Conservation (phyloP, 2,888 invertebrate species). For the Oegoconia quadripuncta region DNA sequence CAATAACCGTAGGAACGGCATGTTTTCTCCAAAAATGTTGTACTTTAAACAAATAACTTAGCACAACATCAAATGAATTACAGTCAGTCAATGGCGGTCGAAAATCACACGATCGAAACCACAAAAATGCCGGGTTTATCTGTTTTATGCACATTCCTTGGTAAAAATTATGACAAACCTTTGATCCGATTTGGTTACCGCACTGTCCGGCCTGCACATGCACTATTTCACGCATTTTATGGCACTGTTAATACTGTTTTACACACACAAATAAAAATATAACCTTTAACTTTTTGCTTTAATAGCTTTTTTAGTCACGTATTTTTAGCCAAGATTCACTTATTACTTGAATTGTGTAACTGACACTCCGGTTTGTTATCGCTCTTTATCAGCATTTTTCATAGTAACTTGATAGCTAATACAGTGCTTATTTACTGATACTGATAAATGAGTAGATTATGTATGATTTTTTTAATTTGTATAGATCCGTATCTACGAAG, state of each 20-base stretch:
- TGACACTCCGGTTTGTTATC: background rate
- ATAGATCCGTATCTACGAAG: background rate
- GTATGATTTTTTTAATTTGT: background rate
- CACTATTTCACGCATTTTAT: constrained; percentile 94
- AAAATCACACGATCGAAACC: too few relatives aligned
- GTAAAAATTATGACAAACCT: too few relatives aligned
- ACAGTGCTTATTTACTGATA: constrained; percentile 11
- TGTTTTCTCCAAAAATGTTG: too few relatives aligned
- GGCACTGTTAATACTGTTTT: background rate
- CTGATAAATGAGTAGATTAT: constrained; percentile 7
- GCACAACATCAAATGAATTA: too few relatives aligned
- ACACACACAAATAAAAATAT: background rate
- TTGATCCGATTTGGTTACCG: constrained; percentile 96
- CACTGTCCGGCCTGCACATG: constrained; percentile 96
- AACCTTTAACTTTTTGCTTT: background rate
- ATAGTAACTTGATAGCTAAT: constrained; percentile 6
- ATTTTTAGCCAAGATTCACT: background rate
- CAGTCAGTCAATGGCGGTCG: too few relatives aligned
- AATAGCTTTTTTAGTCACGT: background rate
- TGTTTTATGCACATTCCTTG: too few relatives aligned
- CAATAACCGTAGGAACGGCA: too few relatives aligned
- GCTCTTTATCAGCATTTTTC: constrained; percentile 4
- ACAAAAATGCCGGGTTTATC: too few relatives aligned
- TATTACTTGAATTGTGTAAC: background rate
- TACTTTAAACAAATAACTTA: too few relatives aligned